phyloP scores from a whole-genome alignment of 2,113 vertebrate genomes.

The Catharus bicknelli region DNA sequence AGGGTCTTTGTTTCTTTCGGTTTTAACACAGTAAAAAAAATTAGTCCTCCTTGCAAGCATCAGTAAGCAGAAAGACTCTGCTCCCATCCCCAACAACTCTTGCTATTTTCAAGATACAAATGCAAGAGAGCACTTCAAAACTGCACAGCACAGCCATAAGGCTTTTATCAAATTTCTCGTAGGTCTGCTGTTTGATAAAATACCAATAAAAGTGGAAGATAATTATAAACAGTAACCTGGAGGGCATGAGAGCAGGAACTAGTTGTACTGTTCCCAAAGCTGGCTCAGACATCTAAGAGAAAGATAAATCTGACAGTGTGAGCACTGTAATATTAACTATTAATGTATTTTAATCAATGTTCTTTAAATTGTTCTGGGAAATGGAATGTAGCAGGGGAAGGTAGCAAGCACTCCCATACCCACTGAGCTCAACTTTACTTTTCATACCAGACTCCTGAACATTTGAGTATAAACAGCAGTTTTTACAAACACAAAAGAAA shows the following conservation, averaged over 20 bases:
- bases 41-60: neutral
- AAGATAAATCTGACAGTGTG: neutral
- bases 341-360: neutral
- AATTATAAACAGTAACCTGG: neutral
- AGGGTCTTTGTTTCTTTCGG: neutral
- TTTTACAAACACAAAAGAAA: neutral
- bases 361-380: neutral
- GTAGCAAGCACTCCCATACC: neutral
- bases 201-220: neutral
- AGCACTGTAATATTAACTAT: neutral
- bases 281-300: neutral
- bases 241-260: neutral
- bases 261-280: neutral
- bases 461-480: neutral
- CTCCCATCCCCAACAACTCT: neutral
- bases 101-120: neutral
- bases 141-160: neutral
- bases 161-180: neutral
- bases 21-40: neutral
- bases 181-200: neutral
- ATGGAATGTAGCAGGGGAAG: neutral
- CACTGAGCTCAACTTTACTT: neutral
- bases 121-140: neutral
- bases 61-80: neutral
- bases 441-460: neutral